Evolutionary conservation across 2,113 vertebrate species (phyloP).

Genomic region (Ctenomys sociabilis): DNA sequence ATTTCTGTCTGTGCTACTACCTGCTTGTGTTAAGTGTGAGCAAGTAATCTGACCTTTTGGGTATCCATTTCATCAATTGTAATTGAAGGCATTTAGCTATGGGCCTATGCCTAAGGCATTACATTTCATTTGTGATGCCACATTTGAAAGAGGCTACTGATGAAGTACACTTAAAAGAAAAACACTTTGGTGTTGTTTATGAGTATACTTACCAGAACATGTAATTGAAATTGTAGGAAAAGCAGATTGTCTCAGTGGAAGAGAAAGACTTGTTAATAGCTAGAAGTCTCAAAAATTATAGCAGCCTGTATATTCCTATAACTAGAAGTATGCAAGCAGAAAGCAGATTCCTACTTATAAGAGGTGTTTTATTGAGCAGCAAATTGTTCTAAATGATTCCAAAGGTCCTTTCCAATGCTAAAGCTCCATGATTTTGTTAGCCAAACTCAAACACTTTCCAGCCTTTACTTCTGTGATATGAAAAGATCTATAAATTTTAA

Average conservation of each 20-base stretch:
- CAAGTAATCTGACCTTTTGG: constrained; percentile 11
- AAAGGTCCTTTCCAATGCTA: constrained; percentile 39
- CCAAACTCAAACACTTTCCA: not conserved
- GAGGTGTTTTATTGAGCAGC: constrained; percentile 11
- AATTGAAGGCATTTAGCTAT: constrained; percentile 38
- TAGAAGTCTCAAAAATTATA: constrained; percentile 20
- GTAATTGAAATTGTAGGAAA: constrained; percentile 6
- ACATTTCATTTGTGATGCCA: not conserved
- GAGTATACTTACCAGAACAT: not conserved
- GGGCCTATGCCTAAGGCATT: not conserved
- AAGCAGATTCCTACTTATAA: constrained; percentile 54
- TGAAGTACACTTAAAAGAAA: constrained; percentile 38
- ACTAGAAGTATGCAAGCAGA: constrained; percentile 40
- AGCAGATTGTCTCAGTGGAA: constrained; percentile 44
- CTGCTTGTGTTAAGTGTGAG: constrained; percentile 22
- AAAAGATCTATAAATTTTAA: constrained; percentile 39
- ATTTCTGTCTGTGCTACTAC: not conserved
- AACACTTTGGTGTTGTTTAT: constrained; percentile 45
- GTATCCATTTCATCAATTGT: not conserved
- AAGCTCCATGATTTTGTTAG: constrained; percentile 13
- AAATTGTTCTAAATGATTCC: constrained; percentile 48
- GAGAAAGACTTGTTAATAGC: constrained; percentile 45
- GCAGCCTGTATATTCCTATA: constrained; percentile 24
- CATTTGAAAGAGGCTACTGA: not conserved
- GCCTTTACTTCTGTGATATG: constrained; percentile 37